Percentiles rank a stretch among this genome's conserved stretches.
These are phyloP conservation scores for Intellagama lesueurii DNA, from an alignment of 2,797 vertebrate genomes.

Conservation along the genomic window DNA sequence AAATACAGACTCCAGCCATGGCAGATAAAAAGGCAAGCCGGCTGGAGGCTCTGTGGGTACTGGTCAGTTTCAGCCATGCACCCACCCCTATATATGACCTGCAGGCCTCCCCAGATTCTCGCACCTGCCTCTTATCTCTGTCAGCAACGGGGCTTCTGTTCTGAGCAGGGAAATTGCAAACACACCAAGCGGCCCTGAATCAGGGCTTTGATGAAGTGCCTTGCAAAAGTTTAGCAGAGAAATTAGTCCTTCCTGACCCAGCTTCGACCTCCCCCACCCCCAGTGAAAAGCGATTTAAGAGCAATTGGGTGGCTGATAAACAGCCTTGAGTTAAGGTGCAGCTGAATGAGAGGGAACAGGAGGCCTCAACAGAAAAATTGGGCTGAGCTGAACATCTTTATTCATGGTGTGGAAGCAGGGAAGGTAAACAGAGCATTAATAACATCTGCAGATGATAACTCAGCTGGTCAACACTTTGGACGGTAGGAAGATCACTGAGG, in stretches of 20 bases:
- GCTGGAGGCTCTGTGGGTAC: too few species aligned
- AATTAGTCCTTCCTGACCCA: constrained; percentile 59
- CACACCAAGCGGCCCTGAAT: constrained; percentile 57
- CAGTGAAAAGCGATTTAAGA: constrained; percentile 58
- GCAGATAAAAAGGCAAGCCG: not conserved
- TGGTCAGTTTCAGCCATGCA: not conserved
- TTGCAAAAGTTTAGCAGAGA: constrained; percentile 44
- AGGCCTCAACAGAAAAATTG: constrained; percentile 56
- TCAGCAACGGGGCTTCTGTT: constrained; percentile 42
- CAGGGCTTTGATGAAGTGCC: constrained; percentile 55
- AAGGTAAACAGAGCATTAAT: constrained; percentile 72
- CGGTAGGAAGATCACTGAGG: not conserved
- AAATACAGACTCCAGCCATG: not conserved
- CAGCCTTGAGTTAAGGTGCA: not conserved
- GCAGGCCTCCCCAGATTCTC: not conserved
- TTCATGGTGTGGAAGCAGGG: constrained; percentile 58
- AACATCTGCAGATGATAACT: constrained; percentile 45
- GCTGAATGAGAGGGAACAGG: constrained; percentile 48
- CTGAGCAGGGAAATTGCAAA: constrained; percentile 56
- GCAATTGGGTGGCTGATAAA: constrained; percentile 66
- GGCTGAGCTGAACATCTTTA: constrained; percentile 67
- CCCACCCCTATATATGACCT: fast-evolving
- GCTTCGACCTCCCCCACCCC: constrained; percentile 51
- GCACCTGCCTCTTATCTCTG: constrained; percentile 26
- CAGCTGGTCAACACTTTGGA: constrained; percentile 28